Conservation (phyloP, 2,888 invertebrate genomes). For the Catocala fraxini region DNA sequence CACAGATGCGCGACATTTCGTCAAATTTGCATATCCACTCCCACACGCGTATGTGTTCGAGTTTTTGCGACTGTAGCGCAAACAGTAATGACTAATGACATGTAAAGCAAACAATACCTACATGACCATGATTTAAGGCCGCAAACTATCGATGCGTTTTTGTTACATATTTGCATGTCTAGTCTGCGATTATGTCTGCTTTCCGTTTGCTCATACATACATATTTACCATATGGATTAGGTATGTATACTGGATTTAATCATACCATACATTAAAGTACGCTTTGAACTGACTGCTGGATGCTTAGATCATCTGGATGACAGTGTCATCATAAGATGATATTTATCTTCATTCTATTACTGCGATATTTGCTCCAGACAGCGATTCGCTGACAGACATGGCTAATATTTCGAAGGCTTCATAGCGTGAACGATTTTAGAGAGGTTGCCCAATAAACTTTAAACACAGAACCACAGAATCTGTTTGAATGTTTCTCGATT, state of each 20-base stretch:
- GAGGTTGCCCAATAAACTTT: slow-evolving; percentile 5
- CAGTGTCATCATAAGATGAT: not conserved
- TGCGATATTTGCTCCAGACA: not conserved
- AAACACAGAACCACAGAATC: not conserved
- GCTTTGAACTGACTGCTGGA: too few species aligned
- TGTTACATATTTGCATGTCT: slow-evolving; percentile 11
- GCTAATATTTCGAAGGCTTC: slow-evolving; percentile 16
- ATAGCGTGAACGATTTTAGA: slow-evolving; percentile 15
- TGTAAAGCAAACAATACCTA: slow-evolving; percentile 25
- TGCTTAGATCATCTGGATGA: too few species aligned
- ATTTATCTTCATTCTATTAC: not conserved
- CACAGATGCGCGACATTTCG: slow-evolving; percentile 22
- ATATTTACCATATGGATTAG: not conserved
- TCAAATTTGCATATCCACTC: slow-evolving; percentile 36
- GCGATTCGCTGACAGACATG: not conserved
- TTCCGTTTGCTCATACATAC: slow-evolving; percentile 1
- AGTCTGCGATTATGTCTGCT: slow-evolving; percentile 8
- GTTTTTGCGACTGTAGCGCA: slow-evolving; percentile 37
- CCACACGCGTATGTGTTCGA: slow-evolving; percentile 26
- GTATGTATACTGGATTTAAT: not conserved
- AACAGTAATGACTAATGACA: slow-evolving; percentile 37
- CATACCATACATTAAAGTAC: too few species aligned
- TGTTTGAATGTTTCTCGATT: slow-evolving; percentile 3
- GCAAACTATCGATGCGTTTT: slow-evolving; percentile 22
- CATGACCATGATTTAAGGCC: slow-evolving; percentile 22